Evolutionary conservation across 1,140 invertebrate species (phyloP).

Genomic region (Scaptodrosophila lebanonensis): DNA sequence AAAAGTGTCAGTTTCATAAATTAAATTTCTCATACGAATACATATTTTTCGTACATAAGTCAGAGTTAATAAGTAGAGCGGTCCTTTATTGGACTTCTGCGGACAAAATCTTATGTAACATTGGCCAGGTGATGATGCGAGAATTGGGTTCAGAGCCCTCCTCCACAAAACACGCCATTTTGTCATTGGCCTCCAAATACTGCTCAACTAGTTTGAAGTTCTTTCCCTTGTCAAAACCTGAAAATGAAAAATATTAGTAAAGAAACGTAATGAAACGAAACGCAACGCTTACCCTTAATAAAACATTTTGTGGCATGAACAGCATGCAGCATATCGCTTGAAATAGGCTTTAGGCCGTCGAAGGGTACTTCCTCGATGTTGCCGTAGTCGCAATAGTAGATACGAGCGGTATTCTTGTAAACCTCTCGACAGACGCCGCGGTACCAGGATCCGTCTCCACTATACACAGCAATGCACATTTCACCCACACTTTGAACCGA

Average conservation of each 20-base stretch:
- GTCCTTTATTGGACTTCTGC: no score
- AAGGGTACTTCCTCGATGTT: conserved; percentile 30
- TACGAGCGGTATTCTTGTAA: conserved; percentile 3
- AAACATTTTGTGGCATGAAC: conserved; percentile 45
- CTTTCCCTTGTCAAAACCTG: conserved; percentile 33
- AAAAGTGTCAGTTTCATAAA: no score
- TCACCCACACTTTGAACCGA: conserved; percentile 50
- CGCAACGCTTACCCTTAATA: conserved; percentile 29
- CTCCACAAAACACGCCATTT: conserved; percentile 15
- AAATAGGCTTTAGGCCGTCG: conserved; percentile 34
- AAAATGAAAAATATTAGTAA: neutral
- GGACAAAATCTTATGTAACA: conserved; percentile 23
- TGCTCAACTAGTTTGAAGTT: conserved; percentile 29
- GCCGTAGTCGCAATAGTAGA: conserved; percentile 44
- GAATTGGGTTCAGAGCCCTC: conserved; percentile 28
- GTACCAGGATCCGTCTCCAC: conserved; percentile 45
- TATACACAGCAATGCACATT: conserved; percentile 30
- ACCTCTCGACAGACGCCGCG: conserved; percentile 36
- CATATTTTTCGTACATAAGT: no score
- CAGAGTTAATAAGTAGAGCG: no score
- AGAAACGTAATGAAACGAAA: neutral
- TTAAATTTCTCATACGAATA: no score
- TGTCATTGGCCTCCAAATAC: neutral
- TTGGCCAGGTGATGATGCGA: conserved; percentile 19
- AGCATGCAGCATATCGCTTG: neutral